These are phyloP conservation scores for Motacilla alba DNA, from an alignment of 2,113 vertebrate species.

Conservation along the genomic window DNA sequence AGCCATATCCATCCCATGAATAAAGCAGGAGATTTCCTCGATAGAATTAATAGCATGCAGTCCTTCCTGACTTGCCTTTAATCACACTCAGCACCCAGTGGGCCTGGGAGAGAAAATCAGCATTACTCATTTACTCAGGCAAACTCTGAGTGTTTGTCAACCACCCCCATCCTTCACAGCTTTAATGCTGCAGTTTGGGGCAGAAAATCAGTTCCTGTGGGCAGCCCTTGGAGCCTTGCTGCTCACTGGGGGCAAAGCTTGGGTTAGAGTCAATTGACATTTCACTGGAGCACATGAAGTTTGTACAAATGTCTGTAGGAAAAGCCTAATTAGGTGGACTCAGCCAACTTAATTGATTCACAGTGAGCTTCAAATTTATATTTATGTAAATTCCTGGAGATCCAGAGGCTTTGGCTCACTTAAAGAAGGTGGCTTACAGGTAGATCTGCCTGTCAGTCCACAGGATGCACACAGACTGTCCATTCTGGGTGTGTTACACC, in stretches of 20 bases:
- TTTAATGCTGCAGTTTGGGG: background rate
- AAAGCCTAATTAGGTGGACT: background rate
- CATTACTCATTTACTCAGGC: background rate
- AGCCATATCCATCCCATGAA: slow-evolving; percentile 3
- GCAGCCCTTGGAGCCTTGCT: background rate
- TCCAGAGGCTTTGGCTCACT: background rate
- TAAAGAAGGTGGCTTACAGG: background rate
- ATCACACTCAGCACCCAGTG: slow-evolving; percentile 21
- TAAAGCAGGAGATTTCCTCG: slow-evolving; percentile 30
- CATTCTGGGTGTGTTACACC: background rate
- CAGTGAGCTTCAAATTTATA: background rate
- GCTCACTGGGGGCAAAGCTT: background rate
- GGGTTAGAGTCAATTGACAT: background rate
- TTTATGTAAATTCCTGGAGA: background rate
- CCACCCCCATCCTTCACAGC: background rate
- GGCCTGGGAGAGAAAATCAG: background rate
- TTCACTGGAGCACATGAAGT: background rate
- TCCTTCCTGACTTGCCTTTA: slow-evolving; percentile 35
- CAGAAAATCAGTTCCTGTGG: background rate
- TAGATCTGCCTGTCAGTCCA: background rate
- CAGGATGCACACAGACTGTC: background rate
- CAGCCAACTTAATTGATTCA: background rate
- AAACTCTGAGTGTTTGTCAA: background rate
- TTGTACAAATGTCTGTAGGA: background rate
- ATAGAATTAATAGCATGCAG: slow-evolving; percentile 28